Evolutionary conservation across 2,797 vertebrate species (phyloP).

Genomic region (Champsocephalus gunnari): DNA sequence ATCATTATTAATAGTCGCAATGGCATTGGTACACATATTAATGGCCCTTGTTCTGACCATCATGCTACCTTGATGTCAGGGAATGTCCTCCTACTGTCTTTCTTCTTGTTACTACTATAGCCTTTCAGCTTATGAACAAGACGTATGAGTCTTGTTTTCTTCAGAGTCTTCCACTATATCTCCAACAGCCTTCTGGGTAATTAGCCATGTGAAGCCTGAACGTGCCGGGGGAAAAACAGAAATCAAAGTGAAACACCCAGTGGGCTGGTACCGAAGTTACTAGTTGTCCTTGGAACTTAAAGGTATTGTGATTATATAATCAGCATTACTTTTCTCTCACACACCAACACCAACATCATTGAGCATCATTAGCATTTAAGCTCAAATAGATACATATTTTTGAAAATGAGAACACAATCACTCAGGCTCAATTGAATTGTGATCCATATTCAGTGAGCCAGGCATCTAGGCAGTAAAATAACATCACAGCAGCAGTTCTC

Average conservation of each 20-base stretch:
- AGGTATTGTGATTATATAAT: slow-evolving; percentile 39
- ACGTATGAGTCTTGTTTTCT: slow-evolving; percentile 3
- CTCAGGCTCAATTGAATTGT: slow-evolving; percentile 21
- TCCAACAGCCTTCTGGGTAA: slow-evolving; percentile 5
- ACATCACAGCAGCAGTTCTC: slow-evolving; percentile 25
- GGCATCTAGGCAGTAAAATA: slow-evolving; percentile 21
- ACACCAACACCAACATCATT: slow-evolving; percentile 33
- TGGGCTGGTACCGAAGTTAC: not conserved
- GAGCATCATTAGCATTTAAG: slow-evolving; percentile 39
- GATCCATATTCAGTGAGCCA: slow-evolving; percentile 41
- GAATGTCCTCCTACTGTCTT: no score
- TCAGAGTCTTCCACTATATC: slow-evolving; percentile 1
- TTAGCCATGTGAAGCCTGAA: slow-evolving; percentile 4
- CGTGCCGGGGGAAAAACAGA: not conserved
- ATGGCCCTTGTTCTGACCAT: no score
- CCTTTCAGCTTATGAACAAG: not conserved
- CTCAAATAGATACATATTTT: slow-evolving; percentile 28
- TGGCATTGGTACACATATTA: no score
- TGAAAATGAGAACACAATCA: slow-evolving; percentile 35
- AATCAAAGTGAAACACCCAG: slow-evolving; percentile 25
- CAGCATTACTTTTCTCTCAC: slow-evolving; percentile 16
- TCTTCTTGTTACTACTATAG: not conserved
- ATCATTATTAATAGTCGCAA: no score
- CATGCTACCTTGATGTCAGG: no score
- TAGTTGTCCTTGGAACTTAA: slow-evolving; percentile 32